Evolutionary conservation across 2,888 invertebrate genomes (phyloP).

Genomic region (Chrysina gloriosa): DNA sequence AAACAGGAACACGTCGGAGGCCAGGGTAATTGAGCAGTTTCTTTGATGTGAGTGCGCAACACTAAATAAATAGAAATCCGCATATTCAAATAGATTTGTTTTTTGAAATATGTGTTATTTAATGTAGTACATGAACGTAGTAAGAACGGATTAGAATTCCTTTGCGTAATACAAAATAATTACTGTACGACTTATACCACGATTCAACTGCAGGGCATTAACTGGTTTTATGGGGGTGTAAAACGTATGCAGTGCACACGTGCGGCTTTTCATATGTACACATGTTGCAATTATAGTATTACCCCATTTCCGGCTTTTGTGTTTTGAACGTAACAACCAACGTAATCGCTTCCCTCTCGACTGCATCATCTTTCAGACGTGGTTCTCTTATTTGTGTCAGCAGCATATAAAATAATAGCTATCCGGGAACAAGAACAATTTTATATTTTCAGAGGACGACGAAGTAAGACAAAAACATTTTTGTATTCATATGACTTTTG

Average conservation of each 20-base stretch:
- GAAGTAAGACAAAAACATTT: too few species aligned
- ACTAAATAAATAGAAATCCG: neutral
- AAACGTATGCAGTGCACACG: slow-evolving; percentile 38
- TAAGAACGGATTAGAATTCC: too few species aligned
- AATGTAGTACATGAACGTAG: neutral
- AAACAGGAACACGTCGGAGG: neutral
- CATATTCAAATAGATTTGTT: neutral
- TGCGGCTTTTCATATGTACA: slow-evolving; percentile 30
- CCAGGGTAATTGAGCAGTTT: neutral
- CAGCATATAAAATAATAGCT: too few species aligned
- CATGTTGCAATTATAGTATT: slow-evolving; percentile 33
- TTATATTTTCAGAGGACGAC: too few species aligned
- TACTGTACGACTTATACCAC: too few species aligned
- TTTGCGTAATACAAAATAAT: too few species aligned
- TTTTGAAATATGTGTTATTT: neutral
- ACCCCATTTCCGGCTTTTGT: slow-evolving; percentile 30
- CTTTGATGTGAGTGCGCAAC: slow-evolving; percentile 18
- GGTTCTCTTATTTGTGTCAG: slow-evolving; percentile 1
- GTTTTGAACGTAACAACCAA: neutral
- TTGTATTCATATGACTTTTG: too few species aligned
- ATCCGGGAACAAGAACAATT: too few species aligned
- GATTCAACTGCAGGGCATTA: slow-evolving; percentile 17
- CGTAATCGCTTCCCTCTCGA: slow-evolving; percentile 8
- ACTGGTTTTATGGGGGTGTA: slow-evolving; percentile 32
- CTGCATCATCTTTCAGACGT: slow-evolving; percentile 3